Percentiles rank a stretch among this genome's conserved stretches.
These are phyloP conservation scores for Sorex araneus DNA, from an alignment of 2,113 vertebrate species.

Conservation along the genomic window DNA sequence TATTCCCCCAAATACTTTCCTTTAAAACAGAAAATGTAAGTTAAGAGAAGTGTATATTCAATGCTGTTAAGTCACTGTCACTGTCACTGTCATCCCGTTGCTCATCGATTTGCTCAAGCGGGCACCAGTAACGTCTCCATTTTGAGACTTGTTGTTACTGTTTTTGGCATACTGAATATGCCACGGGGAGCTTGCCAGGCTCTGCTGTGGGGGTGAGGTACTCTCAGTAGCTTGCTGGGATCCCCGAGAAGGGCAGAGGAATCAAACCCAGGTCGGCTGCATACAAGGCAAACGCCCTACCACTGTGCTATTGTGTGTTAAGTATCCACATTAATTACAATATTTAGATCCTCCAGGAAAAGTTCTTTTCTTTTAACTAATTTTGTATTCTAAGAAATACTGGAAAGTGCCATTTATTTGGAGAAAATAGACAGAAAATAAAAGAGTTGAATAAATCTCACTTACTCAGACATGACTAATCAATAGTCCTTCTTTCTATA, in stretches of 20 bases:
- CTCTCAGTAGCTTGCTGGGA: too few species aligned
- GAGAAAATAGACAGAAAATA: not conserved
- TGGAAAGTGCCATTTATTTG: not conserved
- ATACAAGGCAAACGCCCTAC: too few species aligned
- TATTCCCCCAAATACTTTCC: not conserved
- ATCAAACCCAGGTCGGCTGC: too few species aligned
- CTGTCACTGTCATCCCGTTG: too few species aligned
- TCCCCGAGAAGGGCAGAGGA: too few species aligned
- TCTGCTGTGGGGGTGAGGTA: too few species aligned
- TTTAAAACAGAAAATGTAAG: not conserved
- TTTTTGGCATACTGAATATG: too few species aligned
- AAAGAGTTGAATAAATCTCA: not conserved
- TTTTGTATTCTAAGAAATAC: not conserved
- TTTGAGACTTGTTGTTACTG: too few species aligned
- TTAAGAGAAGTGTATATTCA: not conserved
- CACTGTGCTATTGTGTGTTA: too few species aligned
- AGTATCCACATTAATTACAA: not conserved
- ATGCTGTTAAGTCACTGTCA: not conserved
- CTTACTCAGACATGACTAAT: not conserved
- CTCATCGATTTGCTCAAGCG: too few species aligned
- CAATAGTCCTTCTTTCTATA: not conserved
- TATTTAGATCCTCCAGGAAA: not conserved
- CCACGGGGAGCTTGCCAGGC: too few species aligned
- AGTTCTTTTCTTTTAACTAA: not conserved
- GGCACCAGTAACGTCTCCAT: too few species aligned